Evolutionary conservation across 1,140 invertebrate species (phyloP), one percentile per base, ranked within the genome.

Genomic region (Diabrotica virgifera): DNA sequence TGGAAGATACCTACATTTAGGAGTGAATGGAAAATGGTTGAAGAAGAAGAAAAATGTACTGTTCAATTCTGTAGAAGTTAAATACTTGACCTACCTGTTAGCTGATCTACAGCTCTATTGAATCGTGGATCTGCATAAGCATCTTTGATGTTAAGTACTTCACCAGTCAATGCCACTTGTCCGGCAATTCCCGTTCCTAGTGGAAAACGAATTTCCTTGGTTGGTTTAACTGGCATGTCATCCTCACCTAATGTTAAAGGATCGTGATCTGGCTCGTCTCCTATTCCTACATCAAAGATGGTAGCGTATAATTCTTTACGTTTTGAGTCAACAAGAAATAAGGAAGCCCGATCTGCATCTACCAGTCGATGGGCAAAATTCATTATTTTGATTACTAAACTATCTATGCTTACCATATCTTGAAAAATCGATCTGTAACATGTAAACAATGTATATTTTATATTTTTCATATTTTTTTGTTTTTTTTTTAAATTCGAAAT

Each of bases 351-450:
- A 76, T 95, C 92, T 0, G 92, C 92, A 71, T 90, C 86, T 0
- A 94, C 91, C 5, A 95, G 79, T 59, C 85, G 83, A 77, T 92
- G 90, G 0, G 90, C 90, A 76, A 90, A 91, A 74, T 90, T 89
- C 85, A 94, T 88, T 54, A 94, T 89, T 77, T 91, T 92, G 77
- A 91, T 88, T 11, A 94, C 91, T 0, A 94, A 82, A 24, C 85
- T 84, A 72, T 94, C 91, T 84, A 94, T 89, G 67, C 88, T 91
- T 46, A 92, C 86, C 84, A 94, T 93, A 70, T 94, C 90, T 83
- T 93, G 90, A 74, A 89, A 89, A 72, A 89, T 86, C 10, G 85
- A 85, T 74, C 87, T 88, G 72, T 56, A 64, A 58, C 59, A 65
- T 63, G 36, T 63, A 37, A 11, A 46, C 6, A 46, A 11, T 6